Evolutionary conservation across 2,888 invertebrate species (phyloP).

Genomic region (Selenia dentaria): DNA sequence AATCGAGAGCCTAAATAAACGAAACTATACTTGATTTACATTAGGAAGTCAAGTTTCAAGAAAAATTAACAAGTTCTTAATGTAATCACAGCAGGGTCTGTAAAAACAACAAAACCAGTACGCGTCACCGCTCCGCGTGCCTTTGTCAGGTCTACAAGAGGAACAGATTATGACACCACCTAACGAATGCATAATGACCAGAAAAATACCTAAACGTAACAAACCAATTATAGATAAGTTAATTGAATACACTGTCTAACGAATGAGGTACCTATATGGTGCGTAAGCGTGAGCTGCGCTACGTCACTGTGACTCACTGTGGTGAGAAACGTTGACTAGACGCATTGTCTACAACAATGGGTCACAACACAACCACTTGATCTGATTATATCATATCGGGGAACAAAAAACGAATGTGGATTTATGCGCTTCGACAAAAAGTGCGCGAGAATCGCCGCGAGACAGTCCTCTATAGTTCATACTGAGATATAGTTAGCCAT

Average conservation of each 20-base stretch:
- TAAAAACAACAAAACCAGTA: no score
- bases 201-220: constrained; percentile 28
- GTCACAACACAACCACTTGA: constrained; percentile 64
- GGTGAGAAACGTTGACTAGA: constrained; percentile 73
- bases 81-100: no score
- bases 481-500: no score
- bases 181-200: constrained; percentile 10
- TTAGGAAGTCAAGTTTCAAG: not conserved
- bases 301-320: constrained; percentile 72
- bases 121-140: no score
- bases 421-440: constrained; percentile 47
- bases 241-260: constrained; percentile 47
- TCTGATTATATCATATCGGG: constrained; percentile 72
- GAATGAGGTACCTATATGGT: constrained; percentile 56
- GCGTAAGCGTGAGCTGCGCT: constrained; percentile 59
- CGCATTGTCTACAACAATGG: constrained; percentile 79
- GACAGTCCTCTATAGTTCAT: constrained; percentile 17
- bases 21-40: no score
- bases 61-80: not conserved
- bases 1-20: no score
- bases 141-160: not conserved
- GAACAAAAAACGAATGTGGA: constrained; percentile 61
- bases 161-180: not conserved
- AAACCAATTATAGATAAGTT: constrained; percentile 40
- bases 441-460: constrained; percentile 20